phyloP scores from a whole-genome alignment of 2,797 vertebrate species.

The Argyrosomus regius region DNA sequence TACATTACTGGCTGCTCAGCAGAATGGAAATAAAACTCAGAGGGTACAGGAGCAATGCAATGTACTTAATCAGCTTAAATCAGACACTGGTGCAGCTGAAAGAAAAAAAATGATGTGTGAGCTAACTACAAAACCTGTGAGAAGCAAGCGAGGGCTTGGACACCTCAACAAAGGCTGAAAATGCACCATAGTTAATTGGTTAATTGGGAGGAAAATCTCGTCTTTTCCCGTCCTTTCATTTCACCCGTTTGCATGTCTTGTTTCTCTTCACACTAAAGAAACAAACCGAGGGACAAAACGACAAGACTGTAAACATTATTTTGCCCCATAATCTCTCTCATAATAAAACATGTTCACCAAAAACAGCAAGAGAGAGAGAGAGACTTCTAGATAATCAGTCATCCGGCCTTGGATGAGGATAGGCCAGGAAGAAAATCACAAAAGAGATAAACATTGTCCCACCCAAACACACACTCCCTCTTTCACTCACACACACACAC shows the following conservation, averaged over 20 bases:
- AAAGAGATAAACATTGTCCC: background rate
- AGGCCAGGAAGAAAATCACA: slow-evolving; percentile 14
- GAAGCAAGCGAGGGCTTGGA: background rate
- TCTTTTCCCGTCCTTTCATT: background rate
- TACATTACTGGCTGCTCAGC: slow-evolving; percentile 13
- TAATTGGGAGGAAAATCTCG: background rate
- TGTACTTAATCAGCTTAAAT: slow-evolving; percentile 3
- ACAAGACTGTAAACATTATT: background rate
- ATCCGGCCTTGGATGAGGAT: background rate
- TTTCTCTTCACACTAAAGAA: background rate
- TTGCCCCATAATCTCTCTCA: background rate
- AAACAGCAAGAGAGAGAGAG: background rate
- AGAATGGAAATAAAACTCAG: slow-evolving; percentile 11
- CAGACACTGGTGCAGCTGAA: slow-evolving; percentile 10
- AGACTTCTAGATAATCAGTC: background rate
- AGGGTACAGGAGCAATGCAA: background rate
- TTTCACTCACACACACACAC: too few relatives aligned
- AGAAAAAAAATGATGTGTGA: background rate
- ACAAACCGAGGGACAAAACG: background rate
- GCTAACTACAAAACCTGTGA: background rate
- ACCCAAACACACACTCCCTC: slow-evolving; percentile 15
- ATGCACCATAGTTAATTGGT: background rate
- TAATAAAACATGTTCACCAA: background rate
- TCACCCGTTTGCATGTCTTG: background rate
- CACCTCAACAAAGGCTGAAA: background rate